Percentiles rank a stretch among this genome's conserved stretches.
Conservation (phyloP, 2,113 vertebrate species). For the Neopipo cinnamomea region DNA sequence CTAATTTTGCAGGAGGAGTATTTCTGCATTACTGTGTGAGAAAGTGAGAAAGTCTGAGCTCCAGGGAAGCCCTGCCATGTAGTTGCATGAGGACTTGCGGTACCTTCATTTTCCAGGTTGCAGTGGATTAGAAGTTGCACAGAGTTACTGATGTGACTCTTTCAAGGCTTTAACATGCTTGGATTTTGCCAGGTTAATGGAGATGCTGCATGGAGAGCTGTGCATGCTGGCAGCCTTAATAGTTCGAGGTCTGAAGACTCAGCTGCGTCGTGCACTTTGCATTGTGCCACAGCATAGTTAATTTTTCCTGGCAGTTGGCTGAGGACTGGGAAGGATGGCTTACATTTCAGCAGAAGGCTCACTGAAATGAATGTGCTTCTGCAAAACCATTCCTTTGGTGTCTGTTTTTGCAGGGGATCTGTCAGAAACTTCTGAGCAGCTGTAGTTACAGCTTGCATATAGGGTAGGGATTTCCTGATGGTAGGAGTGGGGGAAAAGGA, state of each 20-base stretch:
- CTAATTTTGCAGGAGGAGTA: not conserved
- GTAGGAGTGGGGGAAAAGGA: not conserved
- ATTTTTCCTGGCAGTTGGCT: not conserved
- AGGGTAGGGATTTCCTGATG: not conserved
- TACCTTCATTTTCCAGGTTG: not conserved
- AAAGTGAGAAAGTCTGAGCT: not conserved
- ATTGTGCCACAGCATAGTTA: not conserved
- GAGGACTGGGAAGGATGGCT: not conserved
- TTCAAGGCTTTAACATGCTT: not conserved
- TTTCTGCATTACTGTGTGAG: not conserved
- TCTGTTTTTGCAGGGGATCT: not conserved
- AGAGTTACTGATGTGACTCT: not conserved
- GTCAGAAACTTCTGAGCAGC: not conserved
- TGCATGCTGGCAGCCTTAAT: not conserved
- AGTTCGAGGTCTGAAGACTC: not conserved
- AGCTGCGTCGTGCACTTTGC: not conserved
- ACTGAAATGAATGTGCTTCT: not conserved
- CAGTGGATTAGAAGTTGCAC: not conserved
- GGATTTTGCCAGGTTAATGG: not conserved
- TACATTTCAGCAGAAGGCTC: not conserved
- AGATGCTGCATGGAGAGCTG: not conserved
- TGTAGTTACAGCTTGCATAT: not conserved
- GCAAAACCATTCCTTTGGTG: not conserved
- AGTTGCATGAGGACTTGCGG: not conserved
- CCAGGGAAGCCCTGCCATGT: not conserved